Conservation (phyloP, 2,888 invertebrate genomes). For the Rugalucina vietnamica region DNA sequence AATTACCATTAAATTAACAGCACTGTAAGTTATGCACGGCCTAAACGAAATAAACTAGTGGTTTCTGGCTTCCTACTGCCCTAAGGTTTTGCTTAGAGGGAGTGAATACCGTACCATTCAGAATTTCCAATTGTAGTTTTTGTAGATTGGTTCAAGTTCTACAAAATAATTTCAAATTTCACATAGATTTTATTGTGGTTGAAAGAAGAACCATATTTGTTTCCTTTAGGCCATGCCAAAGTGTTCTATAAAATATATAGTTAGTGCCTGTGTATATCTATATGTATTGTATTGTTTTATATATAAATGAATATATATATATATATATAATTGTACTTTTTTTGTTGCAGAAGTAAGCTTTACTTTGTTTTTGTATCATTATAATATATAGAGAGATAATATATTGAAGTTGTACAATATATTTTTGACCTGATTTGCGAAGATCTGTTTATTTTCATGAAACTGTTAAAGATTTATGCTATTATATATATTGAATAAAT, state of each 20-base stretch:
- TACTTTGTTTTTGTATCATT: constrained; percentile 57
- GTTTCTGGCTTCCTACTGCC: too few species aligned
- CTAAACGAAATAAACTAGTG: too few species aligned
- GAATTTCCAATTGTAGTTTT: too few species aligned
- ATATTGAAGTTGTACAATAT: constrained; percentile 64
- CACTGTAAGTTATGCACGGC: not conserved
- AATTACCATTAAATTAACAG: not conserved
- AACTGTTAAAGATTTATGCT: constrained; percentile 17
- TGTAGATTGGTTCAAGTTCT: too few species aligned
- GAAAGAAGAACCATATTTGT: too few species aligned
- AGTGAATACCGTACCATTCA: too few species aligned
- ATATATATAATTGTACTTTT: constrained; percentile 62
- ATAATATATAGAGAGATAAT: constrained; percentile 61
- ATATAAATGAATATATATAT: constrained; percentile 51
- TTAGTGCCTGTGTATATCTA: constrained; percentile 9
- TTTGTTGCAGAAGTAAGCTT: constrained; percentile 52
- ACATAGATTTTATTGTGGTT: too few species aligned
- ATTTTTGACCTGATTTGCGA: constrained; percentile 52
- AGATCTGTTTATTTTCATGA: constrained; percentile 48
- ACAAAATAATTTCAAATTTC: too few species aligned
- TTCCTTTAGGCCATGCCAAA: too few species aligned
- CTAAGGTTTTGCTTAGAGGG: too few species aligned
- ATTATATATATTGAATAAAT: too few species aligned
- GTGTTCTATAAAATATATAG: constrained; percentile 3
- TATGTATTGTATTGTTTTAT: constrained; percentile 19